Percentiles rank a stretch among this genome's conserved stretches.
phyloP scores from a whole-genome alignment of 2,113 vertebrate genomes.

The Oryctolagus cuniculus region DNA sequence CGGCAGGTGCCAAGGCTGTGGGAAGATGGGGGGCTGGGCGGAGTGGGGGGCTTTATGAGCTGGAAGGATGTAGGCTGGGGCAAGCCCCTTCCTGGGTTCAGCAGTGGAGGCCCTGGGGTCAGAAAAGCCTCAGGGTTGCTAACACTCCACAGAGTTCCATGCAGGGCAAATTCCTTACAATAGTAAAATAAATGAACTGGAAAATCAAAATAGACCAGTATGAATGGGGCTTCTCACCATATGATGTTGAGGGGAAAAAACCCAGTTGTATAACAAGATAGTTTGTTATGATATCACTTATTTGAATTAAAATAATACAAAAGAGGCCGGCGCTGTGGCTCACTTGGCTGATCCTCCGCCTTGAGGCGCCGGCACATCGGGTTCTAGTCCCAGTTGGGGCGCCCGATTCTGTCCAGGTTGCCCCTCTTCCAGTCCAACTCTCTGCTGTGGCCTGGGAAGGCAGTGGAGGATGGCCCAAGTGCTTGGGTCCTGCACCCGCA shows the following conservation, averaged over 20 bases:
- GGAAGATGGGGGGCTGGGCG: neutral
- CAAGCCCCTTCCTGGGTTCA: neutral
- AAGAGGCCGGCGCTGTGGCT: neutral
- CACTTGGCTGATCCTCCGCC: too few relatives aligned
- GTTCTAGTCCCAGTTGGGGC: too few relatives aligned
- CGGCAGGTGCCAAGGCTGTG: neutral
- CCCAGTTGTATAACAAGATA: neutral
- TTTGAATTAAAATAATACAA: constrained; percentile 17
- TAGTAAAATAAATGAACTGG: neutral
- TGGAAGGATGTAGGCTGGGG: neutral
- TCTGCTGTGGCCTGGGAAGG: too few relatives aligned
- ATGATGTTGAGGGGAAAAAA: neutral
- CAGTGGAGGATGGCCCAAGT: too few relatives aligned
- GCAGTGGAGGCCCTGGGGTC: neutral
- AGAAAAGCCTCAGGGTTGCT: neutral
- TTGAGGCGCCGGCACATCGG: too few relatives aligned
- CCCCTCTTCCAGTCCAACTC: too few relatives aligned
- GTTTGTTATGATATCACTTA: neutral
- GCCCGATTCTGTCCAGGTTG: too few relatives aligned
- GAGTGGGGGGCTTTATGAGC: neutral
- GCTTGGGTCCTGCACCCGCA: too few relatives aligned
- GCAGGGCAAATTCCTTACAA: neutral
- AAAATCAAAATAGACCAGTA: neutral
- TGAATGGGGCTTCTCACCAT: neutral
- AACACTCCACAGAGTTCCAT: neutral